Conservation (phyloP, 2,797 vertebrate genomes). For the Natrix natrix region DNA sequence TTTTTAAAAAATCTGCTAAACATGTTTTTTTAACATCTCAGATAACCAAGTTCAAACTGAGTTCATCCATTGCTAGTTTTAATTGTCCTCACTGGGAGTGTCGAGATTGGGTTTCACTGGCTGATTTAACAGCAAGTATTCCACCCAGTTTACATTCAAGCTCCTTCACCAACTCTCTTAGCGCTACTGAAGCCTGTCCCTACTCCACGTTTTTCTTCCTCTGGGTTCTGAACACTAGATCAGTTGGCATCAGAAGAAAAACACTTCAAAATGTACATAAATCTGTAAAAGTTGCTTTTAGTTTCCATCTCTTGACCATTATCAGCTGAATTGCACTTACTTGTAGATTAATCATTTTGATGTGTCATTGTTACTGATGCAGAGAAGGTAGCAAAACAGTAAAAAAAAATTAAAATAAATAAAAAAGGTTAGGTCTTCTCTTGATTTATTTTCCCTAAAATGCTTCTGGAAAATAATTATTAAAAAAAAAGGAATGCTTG, state of each 20-base stretch:
- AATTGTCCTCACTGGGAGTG: slow-evolving; percentile 30
- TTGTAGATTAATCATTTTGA: slow-evolving; percentile 40
- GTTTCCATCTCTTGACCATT: slow-evolving; percentile 34
- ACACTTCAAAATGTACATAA: not conserved
- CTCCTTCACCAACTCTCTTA: not conserved
- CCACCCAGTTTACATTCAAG: not conserved
- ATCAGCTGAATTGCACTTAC: slow-evolving; percentile 32
- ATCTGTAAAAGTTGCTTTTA: slow-evolving; percentile 11
- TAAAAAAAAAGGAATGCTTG: not conserved
- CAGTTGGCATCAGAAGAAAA: slow-evolving; percentile 2
- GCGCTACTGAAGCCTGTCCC: slow-evolving; percentile 21
- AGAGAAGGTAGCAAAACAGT: slow-evolving; percentile 42
- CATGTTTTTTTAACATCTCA: slow-evolving; percentile 3
- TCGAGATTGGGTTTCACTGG: slow-evolving; percentile 23
- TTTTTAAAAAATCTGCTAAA: slow-evolving; percentile 18
- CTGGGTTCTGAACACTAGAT: slow-evolving; percentile 6
- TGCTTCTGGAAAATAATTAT: not conserved
- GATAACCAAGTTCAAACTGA: slow-evolving; percentile 36
- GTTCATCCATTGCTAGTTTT: slow-evolving; percentile 45
- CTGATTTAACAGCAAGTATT: slow-evolving; percentile 33
- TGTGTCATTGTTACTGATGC: slow-evolving; percentile 27
- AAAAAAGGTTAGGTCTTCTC: slow-evolving; percentile 4
- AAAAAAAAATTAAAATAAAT: not conserved
- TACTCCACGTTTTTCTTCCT: not conserved
- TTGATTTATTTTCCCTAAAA: slow-evolving; percentile 18